Conservation (phyloP, 2,888 invertebrate species). For the Ferrisia virgata region DNA sequence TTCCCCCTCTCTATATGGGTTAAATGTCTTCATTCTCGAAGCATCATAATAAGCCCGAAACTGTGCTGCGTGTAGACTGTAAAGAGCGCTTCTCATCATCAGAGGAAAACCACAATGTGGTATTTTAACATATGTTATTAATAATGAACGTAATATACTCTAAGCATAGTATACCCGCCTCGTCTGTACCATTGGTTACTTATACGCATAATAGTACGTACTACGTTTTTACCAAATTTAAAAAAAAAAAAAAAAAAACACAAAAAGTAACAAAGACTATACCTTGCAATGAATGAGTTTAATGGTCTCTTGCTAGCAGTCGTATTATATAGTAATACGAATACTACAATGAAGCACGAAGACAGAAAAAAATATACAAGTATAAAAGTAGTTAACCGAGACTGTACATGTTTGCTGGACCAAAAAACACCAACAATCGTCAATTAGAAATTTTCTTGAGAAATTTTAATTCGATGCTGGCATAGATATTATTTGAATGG, state of each 20-base stretch:
- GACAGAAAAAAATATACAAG: neutral
- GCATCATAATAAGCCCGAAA: slow-evolving; percentile 3
- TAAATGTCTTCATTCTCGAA: slow-evolving; percentile 19
- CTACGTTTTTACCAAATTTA: neutral
- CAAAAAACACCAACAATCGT: neutral
- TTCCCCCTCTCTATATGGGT: neutral
- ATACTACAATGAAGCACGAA: neutral
- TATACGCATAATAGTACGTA: neutral
- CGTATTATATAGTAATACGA: too few relatives aligned
- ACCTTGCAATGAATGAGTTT: neutral
- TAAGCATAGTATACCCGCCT: too few relatives aligned
- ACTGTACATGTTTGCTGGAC: neutral
- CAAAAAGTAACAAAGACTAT: neutral
- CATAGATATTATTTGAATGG: too few relatives aligned
- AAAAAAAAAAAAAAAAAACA: neutral
- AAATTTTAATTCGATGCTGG: neutral
- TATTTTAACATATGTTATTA: slow-evolving; percentile 30
- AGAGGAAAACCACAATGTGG: slow-evolving; percentile 25
- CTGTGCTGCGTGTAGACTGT: too few relatives aligned
- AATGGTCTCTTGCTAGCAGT: neutral
- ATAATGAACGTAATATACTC: neutral
- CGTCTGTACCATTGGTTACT: neutral
- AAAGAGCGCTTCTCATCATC: neutral
- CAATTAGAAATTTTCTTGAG: neutral
- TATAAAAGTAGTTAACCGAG: neutral